Evolutionary conservation across 1,140 invertebrate genomes (phyloP).

Genomic region (Drosophila micromelanica): DNA sequence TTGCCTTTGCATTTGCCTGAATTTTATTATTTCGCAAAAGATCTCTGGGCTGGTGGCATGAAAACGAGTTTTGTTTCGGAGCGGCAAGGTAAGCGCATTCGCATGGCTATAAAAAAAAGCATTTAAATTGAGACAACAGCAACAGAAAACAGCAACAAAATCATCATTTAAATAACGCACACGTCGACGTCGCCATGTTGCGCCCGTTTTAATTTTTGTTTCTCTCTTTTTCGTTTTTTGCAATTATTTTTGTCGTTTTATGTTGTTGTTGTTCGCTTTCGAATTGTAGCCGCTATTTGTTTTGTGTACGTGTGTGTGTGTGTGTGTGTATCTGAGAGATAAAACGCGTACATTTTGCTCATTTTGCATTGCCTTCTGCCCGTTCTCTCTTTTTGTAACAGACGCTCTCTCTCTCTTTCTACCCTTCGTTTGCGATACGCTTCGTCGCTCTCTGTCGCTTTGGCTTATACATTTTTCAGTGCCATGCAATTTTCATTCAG

Average conservation of each 20-base stretch:
- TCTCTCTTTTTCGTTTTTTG: constrained; percentile 64
- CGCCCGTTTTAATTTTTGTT: constrained; percentile 62
- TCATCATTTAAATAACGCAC: constrained; percentile 81
- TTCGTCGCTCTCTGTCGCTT: constrained; percentile 30
- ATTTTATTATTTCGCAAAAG: constrained; percentile 35
- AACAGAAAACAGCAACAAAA: constrained; percentile 48
- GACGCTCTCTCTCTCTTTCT: constrained; percentile 5
- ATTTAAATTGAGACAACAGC: constrained; percentile 72
- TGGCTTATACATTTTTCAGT: constrained; percentile 55
- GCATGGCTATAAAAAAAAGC: constrained; percentile 64
- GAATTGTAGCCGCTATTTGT: constrained; percentile 66
- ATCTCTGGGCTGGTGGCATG: constrained; percentile 39
- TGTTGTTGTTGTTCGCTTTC: constrained; percentile 50
- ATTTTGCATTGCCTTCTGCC: constrained; percentile 29
- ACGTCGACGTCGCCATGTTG: constrained; percentile 62
- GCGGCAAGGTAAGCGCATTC: constrained; percentile 36
- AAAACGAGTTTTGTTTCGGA: constrained; percentile 66
- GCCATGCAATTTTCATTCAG: constrained; percentile 77
- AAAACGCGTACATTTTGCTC: constrained; percentile 55
- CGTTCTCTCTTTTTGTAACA: constrained; percentile 8
- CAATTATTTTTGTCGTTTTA: constrained; percentile 69
- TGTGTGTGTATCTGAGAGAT: constrained; percentile 64
- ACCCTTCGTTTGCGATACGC: constrained; percentile 5
- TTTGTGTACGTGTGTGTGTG: constrained; percentile 27
- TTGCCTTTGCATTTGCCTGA: constrained; percentile 30